Percentiles rank a stretch among this genome's conserved stretches.
Evolutionary conservation across 2,888 invertebrate genomes (phyloP).

Genomic region (Chirona hameri): DNA sequence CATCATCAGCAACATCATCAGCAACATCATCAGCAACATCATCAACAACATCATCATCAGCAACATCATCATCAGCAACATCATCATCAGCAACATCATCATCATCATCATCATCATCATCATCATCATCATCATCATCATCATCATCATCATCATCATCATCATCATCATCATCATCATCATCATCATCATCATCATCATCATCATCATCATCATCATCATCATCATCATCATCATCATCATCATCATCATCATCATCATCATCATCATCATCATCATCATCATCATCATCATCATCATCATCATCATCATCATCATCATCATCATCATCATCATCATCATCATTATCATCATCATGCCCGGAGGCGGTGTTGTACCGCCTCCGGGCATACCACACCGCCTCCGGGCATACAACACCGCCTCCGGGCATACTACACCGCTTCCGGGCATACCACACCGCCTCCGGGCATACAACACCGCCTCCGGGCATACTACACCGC

Average conservation of each 20-base stretch:
- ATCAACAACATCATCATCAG: too few species aligned
- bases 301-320: constrained; percentile 22
- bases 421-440: too few species aligned
- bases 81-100: too few species aligned
- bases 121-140: constrained; percentile 22
- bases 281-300: constrained; percentile 22
- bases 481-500: too few species aligned
- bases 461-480: too few species aligned
- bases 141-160: constrained; percentile 22
- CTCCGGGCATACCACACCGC: too few species aligned
- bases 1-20: too few species aligned
- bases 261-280: constrained; percentile 22
- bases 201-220: constrained; percentile 22
- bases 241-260: constrained; percentile 22
- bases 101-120: constrained; percentile 11
- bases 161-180: constrained; percentile 22
- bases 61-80: too few species aligned
- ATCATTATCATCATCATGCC: constrained; percentile 22
- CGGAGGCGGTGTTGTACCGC: too few species aligned
- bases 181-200: constrained; percentile 22
- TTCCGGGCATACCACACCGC: too few species aligned
- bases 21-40: too few species aligned
- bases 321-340: constrained; percentile 22
- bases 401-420: too few species aligned
- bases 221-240: constrained; percentile 22